These are phyloP conservation scores for Alviniconcha strummeri DNA, from an alignment of 2,888 invertebrate species.

Conservation along the genomic window DNA sequence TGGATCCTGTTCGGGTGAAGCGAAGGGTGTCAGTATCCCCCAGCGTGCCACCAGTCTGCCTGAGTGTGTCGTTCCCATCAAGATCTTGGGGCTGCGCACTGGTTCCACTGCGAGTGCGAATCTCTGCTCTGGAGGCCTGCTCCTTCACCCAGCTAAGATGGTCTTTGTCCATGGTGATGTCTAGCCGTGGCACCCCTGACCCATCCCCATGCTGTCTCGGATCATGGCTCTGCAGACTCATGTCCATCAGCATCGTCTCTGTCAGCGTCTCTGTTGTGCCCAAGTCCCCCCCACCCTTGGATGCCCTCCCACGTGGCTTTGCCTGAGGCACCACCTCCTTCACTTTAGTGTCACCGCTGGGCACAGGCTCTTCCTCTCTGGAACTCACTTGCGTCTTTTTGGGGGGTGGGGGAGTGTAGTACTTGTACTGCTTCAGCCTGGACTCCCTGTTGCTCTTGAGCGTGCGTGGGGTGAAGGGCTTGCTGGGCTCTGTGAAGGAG, in stretches of 20 bases:
- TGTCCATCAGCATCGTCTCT: slow-evolving; percentile 57
- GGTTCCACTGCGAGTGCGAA: slow-evolving; percentile 41
- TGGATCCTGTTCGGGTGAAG: slow-evolving; percentile 25
- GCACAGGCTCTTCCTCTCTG: not conserved
- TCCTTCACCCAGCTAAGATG: slow-evolving; percentile 70
- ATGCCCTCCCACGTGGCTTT: slow-evolving; percentile 21
- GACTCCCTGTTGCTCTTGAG: slow-evolving; percentile 66
- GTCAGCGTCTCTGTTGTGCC: slow-evolving; percentile 33
- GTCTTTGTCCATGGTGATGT: slow-evolving; percentile 71
- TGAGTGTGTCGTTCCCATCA: not conserved
- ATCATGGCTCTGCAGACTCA: slow-evolving; percentile 68
- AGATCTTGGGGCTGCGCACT: not conserved
- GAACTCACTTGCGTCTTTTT: slow-evolving; percentile 18
- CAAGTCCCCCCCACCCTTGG: slow-evolving; percentile 32
- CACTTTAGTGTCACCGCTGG: not conserved
- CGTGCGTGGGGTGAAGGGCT: slow-evolving; percentile 70
- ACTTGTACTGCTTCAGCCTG: slow-evolving; percentile 65
- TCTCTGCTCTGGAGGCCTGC: slow-evolving; percentile 61
- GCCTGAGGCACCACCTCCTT: slow-evolving; percentile 13
- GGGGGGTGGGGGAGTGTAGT: slow-evolving; percentile 66
- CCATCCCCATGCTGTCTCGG: slow-evolving; percentile 44
- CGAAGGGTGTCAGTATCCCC: slow-evolving; percentile 21
- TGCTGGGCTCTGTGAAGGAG: slow-evolving; percentile 67
- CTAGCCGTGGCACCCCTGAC: slow-evolving; percentile 63
- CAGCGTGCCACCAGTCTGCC: slow-evolving; percentile 5